These are phyloP conservation scores for Carlito syrichta DNA, from an alignment of 2,113 vertebrate species.

Conservation along the genomic window DNA sequence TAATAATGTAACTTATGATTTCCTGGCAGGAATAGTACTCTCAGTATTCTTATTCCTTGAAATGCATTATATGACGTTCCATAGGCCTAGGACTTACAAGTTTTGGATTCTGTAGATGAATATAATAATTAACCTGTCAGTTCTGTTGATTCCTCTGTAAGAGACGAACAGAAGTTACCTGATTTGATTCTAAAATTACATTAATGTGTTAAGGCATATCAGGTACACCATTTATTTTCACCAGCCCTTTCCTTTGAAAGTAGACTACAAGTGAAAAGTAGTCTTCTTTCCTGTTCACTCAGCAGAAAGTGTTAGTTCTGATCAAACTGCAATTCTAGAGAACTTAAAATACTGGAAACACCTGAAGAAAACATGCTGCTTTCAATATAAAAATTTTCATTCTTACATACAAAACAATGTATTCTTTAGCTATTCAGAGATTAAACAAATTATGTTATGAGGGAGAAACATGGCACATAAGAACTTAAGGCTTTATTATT, in stretches of 20 bases:
- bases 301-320: neutral
- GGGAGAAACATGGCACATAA: neutral
- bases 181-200: neutral
- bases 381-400: neutral
- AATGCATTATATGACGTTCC: neutral
- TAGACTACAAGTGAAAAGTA: neutral
- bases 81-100: neutral
- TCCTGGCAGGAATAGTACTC: neutral
- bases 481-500: neutral
- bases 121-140: neutral
- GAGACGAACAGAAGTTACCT: neutral
- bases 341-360: neutral
- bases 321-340: neutral
- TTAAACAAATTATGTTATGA: neutral
- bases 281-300: neutral
- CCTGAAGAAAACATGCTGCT: neutral
- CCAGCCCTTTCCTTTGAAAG: neutral
- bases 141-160: neutral
- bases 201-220: neutral
- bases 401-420: neutral
- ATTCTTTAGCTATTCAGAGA: neutral
- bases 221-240: neutral
- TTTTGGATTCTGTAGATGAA: neutral
- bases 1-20: neutral
- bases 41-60: neutral